Conservation (phyloP, 1,140 invertebrate species). For the Drosophila sp. region DNA sequence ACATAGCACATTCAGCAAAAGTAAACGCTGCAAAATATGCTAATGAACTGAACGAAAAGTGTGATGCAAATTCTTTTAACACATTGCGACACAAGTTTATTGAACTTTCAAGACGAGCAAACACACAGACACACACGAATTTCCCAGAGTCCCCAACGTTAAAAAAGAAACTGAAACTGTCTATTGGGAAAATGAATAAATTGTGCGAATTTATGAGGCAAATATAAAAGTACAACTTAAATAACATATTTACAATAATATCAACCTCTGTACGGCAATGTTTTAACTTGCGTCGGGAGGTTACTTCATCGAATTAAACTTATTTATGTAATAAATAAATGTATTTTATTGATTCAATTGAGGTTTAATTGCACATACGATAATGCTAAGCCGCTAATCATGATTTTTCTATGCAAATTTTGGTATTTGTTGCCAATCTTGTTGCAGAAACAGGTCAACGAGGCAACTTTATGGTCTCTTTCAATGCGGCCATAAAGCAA, state of each 20-base stretch:
- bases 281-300: neutral
- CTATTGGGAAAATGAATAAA: conserved; percentile 2
- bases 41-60: conserved; percentile 39
- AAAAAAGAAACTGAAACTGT: neutral
- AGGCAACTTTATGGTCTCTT: conserved; percentile 29
- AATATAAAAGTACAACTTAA: conserved; percentile 6
- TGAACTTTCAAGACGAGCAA: conserved; percentile 48
- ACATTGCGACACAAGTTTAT: conserved; percentile 57
- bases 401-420: conserved; percentile 24
- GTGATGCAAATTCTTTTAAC: conserved; percentile 37
- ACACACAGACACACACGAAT: neutral
- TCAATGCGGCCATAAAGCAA: conserved; percentile 45
- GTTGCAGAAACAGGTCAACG: conserved; percentile 48
- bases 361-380: conserved; percentile 14
- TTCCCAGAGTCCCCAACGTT: neutral
- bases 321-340: conserved; percentile 11
- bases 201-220: conserved; percentile 9
- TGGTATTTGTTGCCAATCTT: neutral
- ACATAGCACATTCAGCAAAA: neutral
- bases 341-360: neutral
- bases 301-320: neutral
- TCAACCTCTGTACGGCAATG: neutral
- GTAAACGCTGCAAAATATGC: conserved; percentile 33
- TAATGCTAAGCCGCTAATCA: conserved; percentile 7
- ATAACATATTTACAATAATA: neutral